Base-by-base conservation (phyloP, 2,113 vertebrate genomes). In the Podocnemis expansa region DNA sequence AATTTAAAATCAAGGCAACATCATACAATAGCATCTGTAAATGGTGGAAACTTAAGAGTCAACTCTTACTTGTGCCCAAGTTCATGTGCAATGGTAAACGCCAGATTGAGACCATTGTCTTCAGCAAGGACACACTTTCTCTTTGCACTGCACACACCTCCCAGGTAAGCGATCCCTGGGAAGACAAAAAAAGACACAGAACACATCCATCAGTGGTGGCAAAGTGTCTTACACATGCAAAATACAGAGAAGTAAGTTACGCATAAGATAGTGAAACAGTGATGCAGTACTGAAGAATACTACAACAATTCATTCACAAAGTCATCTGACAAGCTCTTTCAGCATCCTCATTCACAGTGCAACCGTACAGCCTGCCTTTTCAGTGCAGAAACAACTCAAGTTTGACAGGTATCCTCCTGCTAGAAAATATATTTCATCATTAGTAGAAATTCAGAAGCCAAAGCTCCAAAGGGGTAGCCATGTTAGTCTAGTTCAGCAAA, bases 81-180 rank as follows among this genome's bases (percentile, higher is more conserved):
- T 95, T 99, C 99, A 12, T 99, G 99, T n/a, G 99, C 99, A 84
- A 99, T 99, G 96, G 99, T 99, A 95, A 99, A 99, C 73, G 99
- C 99, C 98, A 99, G 89, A 95, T 99, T 99, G 91, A 99, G 99
- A 60, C 99, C 99, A 3, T 99, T 99, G 98, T 99, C 99, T 96
- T 99, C 99, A 4, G 99, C 99, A 85, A 99, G 97, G 84, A 99
- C 99, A 93, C 99, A 99, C 87, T 99, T 99, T 97, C 99, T 99
- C 96, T 98, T 99, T 82, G 99, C 95, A 80, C 99, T 99, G 98
- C 99, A 99, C 78, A 98, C 98, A 16, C 99, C 99, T 47, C 99
- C 99, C 87, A 99, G 98, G 96, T 99, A 99, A 90, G 99, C 99
- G 67, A 99, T 99, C 93, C 99, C 99, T 99, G 96, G n/a, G n/a